Evolutionary conservation across 2,888 invertebrate species (phyloP), one percentile per base, ranked within the genome.

Genomic region (Erebia ligea): DNA sequence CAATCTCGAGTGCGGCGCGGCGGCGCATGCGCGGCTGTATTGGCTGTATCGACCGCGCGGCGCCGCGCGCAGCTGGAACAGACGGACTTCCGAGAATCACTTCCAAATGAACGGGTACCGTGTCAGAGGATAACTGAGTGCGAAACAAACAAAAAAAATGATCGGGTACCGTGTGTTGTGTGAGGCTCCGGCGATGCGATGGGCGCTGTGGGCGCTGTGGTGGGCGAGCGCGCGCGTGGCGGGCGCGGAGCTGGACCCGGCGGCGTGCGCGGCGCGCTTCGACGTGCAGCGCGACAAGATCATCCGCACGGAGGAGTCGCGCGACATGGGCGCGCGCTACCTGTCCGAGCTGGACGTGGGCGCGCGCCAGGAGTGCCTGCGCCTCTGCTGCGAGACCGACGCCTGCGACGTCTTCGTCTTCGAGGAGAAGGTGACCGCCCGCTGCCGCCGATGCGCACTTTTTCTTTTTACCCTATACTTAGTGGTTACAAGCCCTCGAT

Each of bases 331-430:
- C 68, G 98, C 98, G 67, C 96, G 96, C 84, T 98, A 97, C 90
- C 92, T 98, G 63, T 97, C 97, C 84, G 98, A 97, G 86, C 95
- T 97, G 75, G 97, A 98, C 86, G 94, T 98, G 82, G 96, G 96
- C 78, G 95, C 96, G 67, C 95, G 97, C 77, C 95, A 96, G 79
- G 97, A 98, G 85, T 98, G 98, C 85, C 94, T 98, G 82, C 94
- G 96, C 67, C 94, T 97, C 75, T 98, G 98, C 91, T 98, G 98
- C 90, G 96, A 97, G 88, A 98, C 97, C 3, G 95, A 96, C 65
- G 91, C 95, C 74, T 98, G 98, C 88, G 98, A 98, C 88, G 98
- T 98, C 34, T 98, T 98, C 87, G 97, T 98, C 77, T 98, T 97
- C 84, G 98, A 98, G 87, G 97, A 98, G 84, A 98, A 98, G 95